Base-by-base conservation (phyloP, 2,113 vertebrate species). In the Cryptoleucopteryx plumbea region DNA sequence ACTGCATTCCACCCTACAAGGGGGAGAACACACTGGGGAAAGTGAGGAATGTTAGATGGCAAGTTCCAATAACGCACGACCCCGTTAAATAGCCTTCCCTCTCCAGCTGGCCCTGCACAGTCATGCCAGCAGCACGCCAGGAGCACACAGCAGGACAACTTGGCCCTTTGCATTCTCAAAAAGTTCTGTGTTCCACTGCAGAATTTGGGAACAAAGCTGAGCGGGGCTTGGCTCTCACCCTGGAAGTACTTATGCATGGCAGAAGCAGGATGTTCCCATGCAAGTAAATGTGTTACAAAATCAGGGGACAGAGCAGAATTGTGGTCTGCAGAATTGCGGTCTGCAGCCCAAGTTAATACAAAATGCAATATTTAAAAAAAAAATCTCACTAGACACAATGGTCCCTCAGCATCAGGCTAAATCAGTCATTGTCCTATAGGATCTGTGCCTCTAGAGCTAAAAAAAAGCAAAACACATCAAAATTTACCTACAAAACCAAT, bases 1-100 rank as follows among this genome's bases (percentile, higher is more conserved):
- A 96, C 70, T 93, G 74, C 93, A 94, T 97, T 97, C 96, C 97
- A 95, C 42, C 53, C 82, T 94, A 78, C 42, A 91, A 94, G 90
- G 91, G 87, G 81, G 82, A 96, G 91, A 96, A 78, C 89, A 91
- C 93, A 73, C 94, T 88, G 78, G 94, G 95, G 87, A 96, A 96
- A 90, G 78, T 0, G 0, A 95, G 67, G 93, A 97, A 95, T 95
- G 91, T 86, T 94, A 90, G 78, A 88, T 91, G 95, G 82, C 91
- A 92, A 94, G 89, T 96, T 96, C 93, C 89, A 95, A 6, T 88
- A 95, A 97, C 93, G 90, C 91, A 84, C 18, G 4, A 85, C 62
- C 56, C 85, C 17, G 8, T 85, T 87, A 90, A 95, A 89, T 36
- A 77, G 94, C 93, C 67, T 82, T 90, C 45, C 38, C 22, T 90